Percentiles rank a stretch among this genome's conserved stretches.
These are phyloP conservation scores for Drosophila tripunctata DNA, from an alignment of 2,888 invertebrate species.

Conservation along the genomic window DNA sequence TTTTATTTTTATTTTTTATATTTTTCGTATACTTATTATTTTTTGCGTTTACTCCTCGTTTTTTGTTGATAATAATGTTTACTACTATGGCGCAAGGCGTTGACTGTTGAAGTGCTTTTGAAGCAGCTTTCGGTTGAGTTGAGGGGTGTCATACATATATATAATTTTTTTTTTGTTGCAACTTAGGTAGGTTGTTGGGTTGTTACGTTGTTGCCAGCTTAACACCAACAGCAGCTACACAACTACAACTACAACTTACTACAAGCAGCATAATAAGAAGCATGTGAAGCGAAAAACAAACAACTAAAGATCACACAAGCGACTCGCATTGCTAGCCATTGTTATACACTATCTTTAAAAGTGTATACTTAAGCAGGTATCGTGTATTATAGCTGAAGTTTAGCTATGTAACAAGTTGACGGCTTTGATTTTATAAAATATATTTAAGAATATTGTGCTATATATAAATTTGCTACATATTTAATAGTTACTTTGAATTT, in stretches of 20 bases:
- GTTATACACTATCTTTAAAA: slow-evolving; percentile 30
- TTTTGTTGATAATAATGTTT: slow-evolving; percentile 44
- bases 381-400: background rate
- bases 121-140: slow-evolving; percentile 41
- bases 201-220: slow-evolving; percentile 47
- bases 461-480: too few species aligned
- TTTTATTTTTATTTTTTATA: slow-evolving; percentile 9
- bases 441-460: too few species aligned
- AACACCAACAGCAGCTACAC: slow-evolving; percentile 39
- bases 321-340: slow-evolving; percentile 22
- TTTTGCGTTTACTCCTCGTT: background rate
- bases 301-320: slow-evolving; percentile 51
- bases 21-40: background rate
- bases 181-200: slow-evolving; percentile 43
- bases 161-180: slow-evolving; percentile 4
- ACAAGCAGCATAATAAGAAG: slow-evolving; percentile 55
- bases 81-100: slow-evolving; percentile 54
- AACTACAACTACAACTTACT: slow-evolving; percentile 6
- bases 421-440: background rate
- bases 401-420: background rate
- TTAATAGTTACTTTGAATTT: background rate
- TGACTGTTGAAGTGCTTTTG: slow-evolving; percentile 59
- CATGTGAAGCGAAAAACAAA: slow-evolving; percentile 63
- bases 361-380: background rate
- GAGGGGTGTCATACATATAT: slow-evolving; percentile 11